Conservation (phyloP, 2,888 invertebrate genomes). For the Temnothorax unifasciatus region DNA sequence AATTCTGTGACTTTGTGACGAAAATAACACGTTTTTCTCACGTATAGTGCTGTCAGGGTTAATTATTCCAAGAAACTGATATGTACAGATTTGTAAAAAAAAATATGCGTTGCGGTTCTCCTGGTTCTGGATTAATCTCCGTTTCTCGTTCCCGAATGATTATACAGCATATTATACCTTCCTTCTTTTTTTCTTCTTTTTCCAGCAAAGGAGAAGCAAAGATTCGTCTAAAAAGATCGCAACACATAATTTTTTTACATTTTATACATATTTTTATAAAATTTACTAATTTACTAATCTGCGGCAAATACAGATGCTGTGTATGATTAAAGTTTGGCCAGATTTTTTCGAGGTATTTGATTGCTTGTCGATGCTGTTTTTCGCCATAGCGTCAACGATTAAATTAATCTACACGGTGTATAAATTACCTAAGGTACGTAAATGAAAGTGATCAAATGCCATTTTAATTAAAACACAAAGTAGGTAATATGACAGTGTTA, state of each 20-base stretch:
- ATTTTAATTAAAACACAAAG: neutral
- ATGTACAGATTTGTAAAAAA: neutral
- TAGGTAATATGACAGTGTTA: neutral
- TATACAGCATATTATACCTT: neutral
- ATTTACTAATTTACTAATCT: neutral
- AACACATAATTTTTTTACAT: neutral
- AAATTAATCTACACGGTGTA: neutral
- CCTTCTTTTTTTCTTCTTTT: neutral
- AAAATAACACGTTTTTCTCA: no score
- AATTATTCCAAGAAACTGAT: neutral
- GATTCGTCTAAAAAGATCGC: neutral
- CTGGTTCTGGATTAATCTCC: neutral
- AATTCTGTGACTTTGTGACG: no score
- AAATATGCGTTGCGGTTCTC: neutral
- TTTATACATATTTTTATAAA: neutral
- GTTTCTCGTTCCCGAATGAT: neutral
- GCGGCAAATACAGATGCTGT: neutral
- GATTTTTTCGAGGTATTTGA: conserved; percentile 24
- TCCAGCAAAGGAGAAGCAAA: neutral
- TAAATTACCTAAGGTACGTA: conserved; percentile 33
- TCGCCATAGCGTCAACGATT: neutral
- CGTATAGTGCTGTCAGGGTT: neutral
- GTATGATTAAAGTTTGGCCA: neutral
- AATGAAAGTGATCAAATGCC: neutral
- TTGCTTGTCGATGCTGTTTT: neutral